phyloP scores from a whole-genome alignment of 2,113 vertebrate genomes.

The Ptilorrhoa leucosticta region DNA sequence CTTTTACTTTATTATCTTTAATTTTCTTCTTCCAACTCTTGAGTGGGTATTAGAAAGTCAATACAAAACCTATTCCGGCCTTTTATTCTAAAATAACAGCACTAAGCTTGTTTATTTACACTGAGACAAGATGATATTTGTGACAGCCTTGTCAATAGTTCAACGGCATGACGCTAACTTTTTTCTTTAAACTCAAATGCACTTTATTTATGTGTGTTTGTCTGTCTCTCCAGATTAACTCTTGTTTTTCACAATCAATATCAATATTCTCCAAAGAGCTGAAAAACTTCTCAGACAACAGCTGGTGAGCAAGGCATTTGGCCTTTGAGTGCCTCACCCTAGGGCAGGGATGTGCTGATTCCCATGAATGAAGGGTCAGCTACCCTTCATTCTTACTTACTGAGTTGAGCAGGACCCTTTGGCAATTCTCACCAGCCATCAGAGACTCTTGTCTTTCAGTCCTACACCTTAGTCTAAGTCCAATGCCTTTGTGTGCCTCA shows the following conservation, averaged over 20 bases:
- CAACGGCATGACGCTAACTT: conserved; percentile 26
- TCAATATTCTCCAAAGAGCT: conserved; percentile 1
- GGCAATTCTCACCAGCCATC: background rate
- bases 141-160: conserved; percentile 66
- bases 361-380: background rate
- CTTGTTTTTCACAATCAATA: conserved; percentile 44
- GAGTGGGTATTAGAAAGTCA: conserved; percentile 67
- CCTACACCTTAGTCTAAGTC: background rate
- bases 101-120: conserved; percentile 69
- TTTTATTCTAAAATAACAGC: conserved; percentile 68
- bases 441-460: background rate
- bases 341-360: background rate
- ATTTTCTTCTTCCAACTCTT: conserved; percentile 64
- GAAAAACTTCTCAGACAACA: background rate
- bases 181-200: conserved; percentile 44
- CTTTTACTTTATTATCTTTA: conserved; percentile 72
- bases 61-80: conserved; percentile 61
- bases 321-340: background rate
- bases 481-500: background rate
- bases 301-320: background rate
- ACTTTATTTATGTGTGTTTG: conserved; percentile 23
- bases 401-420: background rate
- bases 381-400: background rate
- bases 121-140: conserved; percentile 63
- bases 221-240: conserved; percentile 16